Base-by-base conservation (phyloP, 2,113 vertebrate species). In the Anguilla rostrata region DNA sequence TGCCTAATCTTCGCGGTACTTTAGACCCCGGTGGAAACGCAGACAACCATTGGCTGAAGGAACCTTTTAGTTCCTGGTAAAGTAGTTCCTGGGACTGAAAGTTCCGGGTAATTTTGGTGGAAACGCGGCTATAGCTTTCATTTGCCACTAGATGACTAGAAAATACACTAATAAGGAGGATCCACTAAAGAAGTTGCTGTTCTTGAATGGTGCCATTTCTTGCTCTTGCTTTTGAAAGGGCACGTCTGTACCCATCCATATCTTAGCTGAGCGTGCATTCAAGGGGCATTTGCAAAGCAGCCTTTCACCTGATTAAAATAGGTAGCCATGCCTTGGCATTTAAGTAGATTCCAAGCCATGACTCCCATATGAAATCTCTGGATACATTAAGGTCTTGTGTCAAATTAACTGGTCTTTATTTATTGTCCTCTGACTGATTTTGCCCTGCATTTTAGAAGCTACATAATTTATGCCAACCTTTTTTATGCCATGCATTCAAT, bases 341-440 rank as follows among this genome's bases (percentile, higher is more conserved):
- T 63, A 75, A 26, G 39, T 84, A 87, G 85, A 81, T 29, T 86
- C 43, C 66, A 85, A 86, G 71, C 85, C 63, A 43, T 63, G 86
- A 85, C 71, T 46, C 34, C 79, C 5, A 39, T 66, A 75, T 53
- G 79, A 87, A 85, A 84, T 78, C 49, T 46, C 46, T 53, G 82
- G 60, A 53, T 46, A 88, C 82, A 88, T 87, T 86, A 85, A 83
- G 78, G 80, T 75, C 82, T 87, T 87, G 87, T 83, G 46, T 90
- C 83, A 85, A 86, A 88, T 86, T 82, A 85, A 66, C 56, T 86
- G 89, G 87, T 86, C 85, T 91, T 90, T 80, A 85, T 90, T 87
- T 82, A 83, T 46, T 56, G 79, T 84, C 41, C 22, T 11, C 53
- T 60, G 78, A 87, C 40, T 34, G 84, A 34, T 79, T 71, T 84